A percentile compares a stretch with the other conserved stretches of the same genome.
Conservation (phyloP, 2,797 vertebrate species). For the Peromyscus nudipes region DNA sequence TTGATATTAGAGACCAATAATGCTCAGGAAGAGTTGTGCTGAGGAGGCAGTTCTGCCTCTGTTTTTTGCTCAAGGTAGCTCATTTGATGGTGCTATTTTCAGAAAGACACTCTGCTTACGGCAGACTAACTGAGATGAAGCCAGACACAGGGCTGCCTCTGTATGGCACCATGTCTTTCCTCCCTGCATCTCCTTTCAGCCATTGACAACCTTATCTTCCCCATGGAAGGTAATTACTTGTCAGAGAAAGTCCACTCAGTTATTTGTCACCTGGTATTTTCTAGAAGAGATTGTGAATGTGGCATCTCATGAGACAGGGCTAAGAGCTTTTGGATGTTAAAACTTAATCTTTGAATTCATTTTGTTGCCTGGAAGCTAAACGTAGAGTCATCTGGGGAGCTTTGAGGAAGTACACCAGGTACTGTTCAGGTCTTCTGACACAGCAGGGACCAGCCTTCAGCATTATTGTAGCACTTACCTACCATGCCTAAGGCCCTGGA, state of each 20-base stretch:
- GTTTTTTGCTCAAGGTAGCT: conserved; percentile 67
- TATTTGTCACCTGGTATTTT: not conserved
- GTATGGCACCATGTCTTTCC: not conserved
- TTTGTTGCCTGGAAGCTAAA: conserved; percentile 33
- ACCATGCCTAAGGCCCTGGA: not conserved
- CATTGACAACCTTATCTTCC: conserved; percentile 53
- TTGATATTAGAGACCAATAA: conserved; percentile 72
- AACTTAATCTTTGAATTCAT: conserved; percentile 47
- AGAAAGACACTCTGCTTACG: conserved; percentile 77
- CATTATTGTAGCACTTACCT: not conserved
- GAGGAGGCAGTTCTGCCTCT: conserved; percentile 65
- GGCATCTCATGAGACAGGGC: not conserved
- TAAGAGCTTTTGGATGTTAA: not conserved
- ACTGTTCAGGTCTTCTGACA: not conserved
- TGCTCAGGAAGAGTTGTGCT: conserved; percentile 70
- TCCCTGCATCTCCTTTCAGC: conserved; percentile 39
- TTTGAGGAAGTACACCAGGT: not conserved
- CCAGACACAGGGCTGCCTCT: not conserved
- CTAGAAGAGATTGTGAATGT: not conserved
- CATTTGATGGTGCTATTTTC: conserved; percentile 75
- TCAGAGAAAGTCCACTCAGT: conserved; percentile 23
- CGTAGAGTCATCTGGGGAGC: not conserved
- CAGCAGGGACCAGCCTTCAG: not conserved
- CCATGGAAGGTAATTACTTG: not conserved
- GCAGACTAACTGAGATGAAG: conserved; percentile 61